Conservation (phyloP, 2,888 invertebrate genomes). For the Entomobrya multifasciata region DNA sequence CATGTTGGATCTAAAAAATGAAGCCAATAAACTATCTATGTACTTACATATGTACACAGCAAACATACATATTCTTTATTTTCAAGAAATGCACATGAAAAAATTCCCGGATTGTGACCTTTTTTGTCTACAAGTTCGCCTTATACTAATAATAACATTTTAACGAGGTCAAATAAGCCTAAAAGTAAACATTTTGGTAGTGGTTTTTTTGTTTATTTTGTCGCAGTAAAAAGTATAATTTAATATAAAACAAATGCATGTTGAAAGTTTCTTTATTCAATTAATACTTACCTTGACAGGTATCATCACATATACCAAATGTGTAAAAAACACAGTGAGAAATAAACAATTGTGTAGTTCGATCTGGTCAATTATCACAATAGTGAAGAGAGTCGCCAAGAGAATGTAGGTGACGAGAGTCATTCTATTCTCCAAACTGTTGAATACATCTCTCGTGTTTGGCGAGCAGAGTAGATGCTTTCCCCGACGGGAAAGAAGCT, state of each 20-base stretch:
- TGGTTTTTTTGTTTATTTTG: neutral
- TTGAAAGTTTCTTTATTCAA: neutral
- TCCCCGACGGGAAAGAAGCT: slow-evolving; percentile 62
- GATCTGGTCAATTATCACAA: slow-evolving; percentile 83
- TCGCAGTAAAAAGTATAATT: too few species aligned
- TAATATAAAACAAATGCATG: neutral
- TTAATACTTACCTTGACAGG: slow-evolving; percentile 58
- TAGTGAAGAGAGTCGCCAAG: slow-evolving; percentile 88
- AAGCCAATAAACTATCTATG: slow-evolving; percentile 4
- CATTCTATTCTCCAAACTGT: slow-evolving; percentile 68
- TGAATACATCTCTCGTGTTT: slow-evolving; percentile 63
- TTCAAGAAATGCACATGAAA: too few species aligned
- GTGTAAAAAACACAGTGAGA: slow-evolving; percentile 66
- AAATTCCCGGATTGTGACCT: neutral
- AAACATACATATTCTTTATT: too few species aligned
- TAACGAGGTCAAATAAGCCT: neutral
- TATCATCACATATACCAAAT: slow-evolving; percentile 63
- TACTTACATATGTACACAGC: too few species aligned
- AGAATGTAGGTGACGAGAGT: slow-evolving; percentile 88
- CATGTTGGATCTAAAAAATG: neutral
- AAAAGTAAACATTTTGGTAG: neutral
- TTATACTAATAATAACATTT: too few species aligned
- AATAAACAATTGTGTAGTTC: slow-evolving; percentile 67
- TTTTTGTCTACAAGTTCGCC: too few species aligned
- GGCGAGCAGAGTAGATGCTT: slow-evolving; percentile 58